Conservation (phyloP, 2,113 vertebrate genomes). For the Mixornis gularis region DNA sequence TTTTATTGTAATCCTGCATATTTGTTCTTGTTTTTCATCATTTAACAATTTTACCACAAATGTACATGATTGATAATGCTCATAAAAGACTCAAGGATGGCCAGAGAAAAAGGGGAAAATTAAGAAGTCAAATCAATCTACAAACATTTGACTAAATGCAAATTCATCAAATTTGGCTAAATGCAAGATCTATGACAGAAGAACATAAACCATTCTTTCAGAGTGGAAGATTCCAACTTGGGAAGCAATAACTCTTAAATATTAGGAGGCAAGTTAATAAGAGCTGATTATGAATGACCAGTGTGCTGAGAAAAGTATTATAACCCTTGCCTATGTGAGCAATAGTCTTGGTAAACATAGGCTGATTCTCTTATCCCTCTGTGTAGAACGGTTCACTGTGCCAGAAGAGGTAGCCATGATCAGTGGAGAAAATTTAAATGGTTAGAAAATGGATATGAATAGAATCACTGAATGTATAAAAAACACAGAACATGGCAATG, state of each 20-base stretch:
- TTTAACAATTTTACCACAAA: not conserved
- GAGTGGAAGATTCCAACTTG: not conserved
- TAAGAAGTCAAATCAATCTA: not conserved
- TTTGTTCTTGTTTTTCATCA: not conserved
- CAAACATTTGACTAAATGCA: not conserved
- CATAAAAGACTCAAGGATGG: not conserved
- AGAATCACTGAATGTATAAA: not conserved
- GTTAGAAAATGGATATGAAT: not conserved
- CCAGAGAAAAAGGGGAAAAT: not conserved
- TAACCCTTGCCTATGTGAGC: not conserved
- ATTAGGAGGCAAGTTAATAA: not conserved
- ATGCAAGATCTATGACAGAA: not conserved
- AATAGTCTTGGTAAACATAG: not conserved
- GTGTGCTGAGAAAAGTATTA: not conserved
- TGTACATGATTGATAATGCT: not conserved
- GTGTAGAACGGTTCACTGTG: not conserved
- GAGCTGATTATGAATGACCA: not conserved
- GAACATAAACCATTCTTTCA: not conserved
- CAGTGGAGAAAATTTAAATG: not conserved
- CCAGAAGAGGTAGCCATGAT: not conserved
- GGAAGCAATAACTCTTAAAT: not conserved
- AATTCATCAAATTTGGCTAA: not conserved
- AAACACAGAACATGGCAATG: not conserved
- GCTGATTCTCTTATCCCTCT: not conserved
- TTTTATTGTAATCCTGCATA: not conserved